Percentiles rank a stretch among this genome's conserved stretches.
These are phyloP conservation scores for Pedionomus torquatus DNA, from an alignment of 2,113 vertebrate species.

Conservation along the genomic window DNA sequence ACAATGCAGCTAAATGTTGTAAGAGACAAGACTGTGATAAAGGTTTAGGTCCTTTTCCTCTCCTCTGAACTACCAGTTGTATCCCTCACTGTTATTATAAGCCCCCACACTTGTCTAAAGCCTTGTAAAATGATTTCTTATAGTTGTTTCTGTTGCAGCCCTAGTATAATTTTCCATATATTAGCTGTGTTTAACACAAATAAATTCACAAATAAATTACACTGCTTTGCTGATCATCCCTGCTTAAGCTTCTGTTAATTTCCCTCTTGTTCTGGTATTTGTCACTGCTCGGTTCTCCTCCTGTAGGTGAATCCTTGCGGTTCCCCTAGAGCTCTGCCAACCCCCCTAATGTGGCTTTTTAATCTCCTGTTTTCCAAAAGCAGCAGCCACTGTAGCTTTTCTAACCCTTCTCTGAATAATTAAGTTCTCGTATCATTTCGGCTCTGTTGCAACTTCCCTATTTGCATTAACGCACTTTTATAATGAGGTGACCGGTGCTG, in stretches of 20 bases:
- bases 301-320: background rate
- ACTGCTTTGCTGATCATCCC: conserved; percentile 44
- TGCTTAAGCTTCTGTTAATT: conserved; percentile 57
- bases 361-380: conserved; percentile 49
- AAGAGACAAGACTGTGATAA: background rate
- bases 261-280: conserved; percentile 56
- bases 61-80: background rate
- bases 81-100: background rate
- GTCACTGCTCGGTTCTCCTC: background rate
- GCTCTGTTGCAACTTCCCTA: background rate
- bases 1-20: background rate
- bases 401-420: conserved; percentile 57
- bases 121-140: conserved; percentile 15
- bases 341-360: background rate
- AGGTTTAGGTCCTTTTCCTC: background rate
- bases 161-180: conserved; percentile 42
- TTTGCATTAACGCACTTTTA: background rate
- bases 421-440: conserved; percentile 3
- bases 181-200: conserved; percentile 42
- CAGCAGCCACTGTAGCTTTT: background rate
- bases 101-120: background rate
- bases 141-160: conserved; percentile 8
- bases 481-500: background rate
- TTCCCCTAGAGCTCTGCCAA: conserved; percentile 20
- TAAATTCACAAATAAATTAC: conserved; percentile 53